Evolutionary conservation across 2,797 vertebrate genomes (phyloP), one percentile per base, ranked within the genome.

Genomic region (Malurus leucopterus): DNA sequence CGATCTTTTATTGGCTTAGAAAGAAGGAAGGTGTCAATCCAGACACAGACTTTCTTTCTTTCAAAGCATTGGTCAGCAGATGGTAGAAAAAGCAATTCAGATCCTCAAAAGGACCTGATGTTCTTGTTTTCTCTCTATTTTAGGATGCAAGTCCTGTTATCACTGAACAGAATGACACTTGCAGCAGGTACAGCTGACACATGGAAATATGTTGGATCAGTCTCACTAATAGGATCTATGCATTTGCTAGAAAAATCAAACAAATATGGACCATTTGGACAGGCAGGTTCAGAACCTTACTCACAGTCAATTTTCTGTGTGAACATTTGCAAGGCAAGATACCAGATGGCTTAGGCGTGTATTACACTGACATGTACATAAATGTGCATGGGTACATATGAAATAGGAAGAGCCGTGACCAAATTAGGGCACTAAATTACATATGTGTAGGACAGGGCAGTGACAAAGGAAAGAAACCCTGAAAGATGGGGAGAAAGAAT

Each of bases 121-220:
- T 95, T 95, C 94, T 91, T 89, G 74, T 87, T 95, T 94, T 94
- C 91, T 87, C 86, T 94, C 95, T 95, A 95, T 96, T 97, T 95
- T 93, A 94, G 95, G 95, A 95, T 68, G 65, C 90, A 65, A 93
- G 92, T 92, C 92, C 94, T 87, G 92, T 95, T 93, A 91, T 86
- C 92, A 51, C 78, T 36, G 93, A 96, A 87, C 96, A 95, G 95
- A 95, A 87, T 93, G 95, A 95, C 95, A 96, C 84, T 95, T 96
- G 85, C 95, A 96, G 95, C 95, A 97, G 96, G 95, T 94, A 94
- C 92, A 94, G 88, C 64, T 93, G 94, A 95, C 96, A 96, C 95
- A 79, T 79, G 94, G 95, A 95, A 86, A 95, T 94, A 62, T 91
- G 93, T 86, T 92, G 89, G 95, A 85, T 95, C 82, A 72, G 85